Conservation (phyloP, 2,797 vertebrate species). For the Sebastes hopkinsi region DNA sequence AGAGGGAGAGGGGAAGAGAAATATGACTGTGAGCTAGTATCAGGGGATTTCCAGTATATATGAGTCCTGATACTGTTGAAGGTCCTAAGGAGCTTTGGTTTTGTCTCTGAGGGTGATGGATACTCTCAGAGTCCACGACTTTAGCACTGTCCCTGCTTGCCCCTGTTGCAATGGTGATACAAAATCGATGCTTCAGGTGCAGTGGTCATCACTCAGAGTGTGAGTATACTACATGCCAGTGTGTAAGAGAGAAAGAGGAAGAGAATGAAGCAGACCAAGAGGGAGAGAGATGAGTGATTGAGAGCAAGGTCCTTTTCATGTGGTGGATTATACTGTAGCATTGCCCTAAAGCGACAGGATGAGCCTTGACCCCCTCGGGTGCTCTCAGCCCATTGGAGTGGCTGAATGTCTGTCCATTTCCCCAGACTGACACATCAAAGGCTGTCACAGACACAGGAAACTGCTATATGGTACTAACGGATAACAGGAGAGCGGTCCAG, state of each 20-base stretch:
- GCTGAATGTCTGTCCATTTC: slow-evolving; percentile 40
- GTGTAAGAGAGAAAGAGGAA: background rate
- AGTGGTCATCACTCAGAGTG: slow-evolving; percentile 37
- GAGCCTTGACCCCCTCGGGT: slow-evolving; percentile 18
- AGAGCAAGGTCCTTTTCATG: slow-evolving; percentile 50
- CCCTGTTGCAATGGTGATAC: slow-evolving; percentile 53
- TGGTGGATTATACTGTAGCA: slow-evolving; percentile 34
- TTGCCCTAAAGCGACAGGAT: slow-evolving; percentile 37
- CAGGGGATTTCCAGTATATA: background rate
- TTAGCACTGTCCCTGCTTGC: slow-evolving; percentile 32
- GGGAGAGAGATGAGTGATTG: slow-evolving; percentile 32
- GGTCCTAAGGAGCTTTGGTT: slow-evolving; percentile 35
- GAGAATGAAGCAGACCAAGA: background rate
- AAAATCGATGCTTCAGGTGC: slow-evolving; percentile 40
- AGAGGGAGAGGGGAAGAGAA: background rate
- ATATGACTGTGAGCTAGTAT: slow-evolving; percentile 13
- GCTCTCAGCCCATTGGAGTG: slow-evolving; percentile 37
- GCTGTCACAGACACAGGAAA: slow-evolving; percentile 38
- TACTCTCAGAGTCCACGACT: slow-evolving; percentile 11
- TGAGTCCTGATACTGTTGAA: slow-evolving; percentile 22
- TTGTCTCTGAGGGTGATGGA: slow-evolving; percentile 46
- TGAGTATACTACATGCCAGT: slow-evolving; percentile 4
- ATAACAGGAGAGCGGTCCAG: slow-evolving; percentile 1
- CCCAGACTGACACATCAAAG: slow-evolving; percentile 50
- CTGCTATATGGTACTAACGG: slow-evolving; percentile 22